Evolutionary conservation across 2,888 invertebrate species (phyloP).

Genomic region (Nomada goodeniana): DNA sequence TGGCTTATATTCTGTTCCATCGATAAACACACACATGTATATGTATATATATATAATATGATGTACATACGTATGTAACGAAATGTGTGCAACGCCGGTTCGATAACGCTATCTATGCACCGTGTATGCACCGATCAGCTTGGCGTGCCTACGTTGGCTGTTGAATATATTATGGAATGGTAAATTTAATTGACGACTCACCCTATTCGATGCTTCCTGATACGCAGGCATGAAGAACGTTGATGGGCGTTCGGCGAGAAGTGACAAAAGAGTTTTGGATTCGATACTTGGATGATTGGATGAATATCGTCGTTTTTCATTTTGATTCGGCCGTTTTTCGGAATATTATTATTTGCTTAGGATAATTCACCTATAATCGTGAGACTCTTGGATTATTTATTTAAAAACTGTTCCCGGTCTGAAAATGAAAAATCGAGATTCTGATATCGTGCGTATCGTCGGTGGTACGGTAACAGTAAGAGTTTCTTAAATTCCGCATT

Average conservation of each 20-base stretch:
- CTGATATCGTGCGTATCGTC: too few relatives aligned
- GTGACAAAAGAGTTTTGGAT: not conserved
- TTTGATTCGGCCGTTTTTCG: too few relatives aligned
- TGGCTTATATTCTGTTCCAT: slow-evolving; percentile 79
- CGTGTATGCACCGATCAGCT: slow-evolving; percentile 43
- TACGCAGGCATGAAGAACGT: slow-evolving; percentile 5
- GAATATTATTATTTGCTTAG: too few relatives aligned
- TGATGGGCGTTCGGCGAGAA: slow-evolving; percentile 18
- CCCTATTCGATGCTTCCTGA: slow-evolving; percentile 1
- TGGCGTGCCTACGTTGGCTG: slow-evolving; percentile 38
- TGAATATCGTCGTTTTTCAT: too few relatives aligned
- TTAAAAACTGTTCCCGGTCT: too few relatives aligned
- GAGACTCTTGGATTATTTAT: too few relatives aligned
- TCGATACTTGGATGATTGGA: not conserved
- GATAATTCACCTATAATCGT: too few relatives aligned
- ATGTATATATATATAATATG: not conserved
- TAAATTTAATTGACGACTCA: slow-evolving; percentile 41
- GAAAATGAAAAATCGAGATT: too few relatives aligned
- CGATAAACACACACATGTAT: slow-evolving; percentile 63
- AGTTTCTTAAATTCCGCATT: too few relatives aligned
- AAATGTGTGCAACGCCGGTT: slow-evolving; percentile 17
- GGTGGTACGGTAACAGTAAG: too few relatives aligned
- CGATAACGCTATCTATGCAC: slow-evolving; percentile 35
- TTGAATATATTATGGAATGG: slow-evolving; percentile 67
- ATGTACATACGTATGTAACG: slow-evolving; percentile 1